Evolutionary conservation across 1,140 invertebrate species (phyloP).

Genomic region (Rhagoletis pomonella): DNA sequence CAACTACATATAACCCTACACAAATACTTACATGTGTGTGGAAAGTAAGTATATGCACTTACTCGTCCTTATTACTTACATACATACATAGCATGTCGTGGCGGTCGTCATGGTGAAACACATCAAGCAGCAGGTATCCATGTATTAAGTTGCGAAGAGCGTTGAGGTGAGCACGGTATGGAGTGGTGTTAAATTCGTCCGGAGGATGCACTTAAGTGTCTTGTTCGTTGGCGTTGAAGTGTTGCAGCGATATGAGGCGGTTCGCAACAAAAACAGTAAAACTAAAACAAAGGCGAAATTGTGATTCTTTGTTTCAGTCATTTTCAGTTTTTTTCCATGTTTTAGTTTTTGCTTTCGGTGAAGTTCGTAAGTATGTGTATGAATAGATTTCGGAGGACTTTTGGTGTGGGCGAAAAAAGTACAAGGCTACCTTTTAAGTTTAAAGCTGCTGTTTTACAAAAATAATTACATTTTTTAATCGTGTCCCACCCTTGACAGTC

Average conservation of each 20-base stretch:
- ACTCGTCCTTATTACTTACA: too few relatives aligned
- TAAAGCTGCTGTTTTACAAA: background rate
- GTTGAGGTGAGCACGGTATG: background rate
- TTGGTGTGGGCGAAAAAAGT: background rate
- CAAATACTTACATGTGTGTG: background rate
- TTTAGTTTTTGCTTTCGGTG: background rate
- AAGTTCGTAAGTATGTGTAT: background rate
- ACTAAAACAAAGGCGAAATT: background rate
- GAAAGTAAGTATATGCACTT: background rate
- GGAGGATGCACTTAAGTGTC: constrained; percentile 49
- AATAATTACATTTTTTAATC: background rate
- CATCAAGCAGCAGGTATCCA: background rate
- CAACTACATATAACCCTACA: background rate
- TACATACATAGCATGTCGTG: background rate
- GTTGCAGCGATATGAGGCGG: background rate
- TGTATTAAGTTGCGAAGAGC: background rate
- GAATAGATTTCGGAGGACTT: background rate
- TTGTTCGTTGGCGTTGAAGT: constrained; percentile 51
- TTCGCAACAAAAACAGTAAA: background rate
- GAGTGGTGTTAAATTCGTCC: constrained; percentile 40
- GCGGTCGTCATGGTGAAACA: constrained; percentile 42
- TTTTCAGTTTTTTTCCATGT: background rate
- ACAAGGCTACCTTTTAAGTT: background rate
- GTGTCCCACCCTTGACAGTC: too few relatives aligned
- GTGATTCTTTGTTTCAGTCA: constrained; percentile 20